Evolutionary conservation across 2,113 vertebrate genomes (phyloP).

Genomic region (Hippolais icterina): DNA sequence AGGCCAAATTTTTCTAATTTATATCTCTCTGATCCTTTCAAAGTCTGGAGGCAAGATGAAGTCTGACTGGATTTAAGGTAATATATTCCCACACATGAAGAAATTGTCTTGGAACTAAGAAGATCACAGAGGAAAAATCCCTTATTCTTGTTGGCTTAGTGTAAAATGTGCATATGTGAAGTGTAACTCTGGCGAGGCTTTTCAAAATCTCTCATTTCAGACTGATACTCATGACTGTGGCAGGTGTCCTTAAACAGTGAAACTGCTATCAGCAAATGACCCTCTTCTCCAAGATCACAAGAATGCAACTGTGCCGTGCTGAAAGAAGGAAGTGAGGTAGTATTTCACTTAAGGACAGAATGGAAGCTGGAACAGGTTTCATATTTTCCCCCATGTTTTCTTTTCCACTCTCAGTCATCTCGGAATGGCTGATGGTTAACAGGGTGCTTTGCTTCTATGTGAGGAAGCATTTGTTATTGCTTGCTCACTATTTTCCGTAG

Average conservation of each 20-base stretch:
- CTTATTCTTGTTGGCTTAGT: not conserved
- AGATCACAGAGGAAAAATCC: not conserved
- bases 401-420: conserved; percentile 14
- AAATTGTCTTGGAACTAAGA: conserved; percentile 8
- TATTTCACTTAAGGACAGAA: not conserved
- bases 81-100: not conserved
- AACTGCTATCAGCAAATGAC: not conserved
- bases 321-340: not conserved
- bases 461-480: conserved; percentile 45
- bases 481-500: conserved; percentile 35
- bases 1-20: conserved; percentile 7
- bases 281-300: not conserved
- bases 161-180: not conserved
- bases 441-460: not conserved
- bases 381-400: not conserved
- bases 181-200: not conserved
- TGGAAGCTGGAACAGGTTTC: not conserved
- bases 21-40: not conserved
- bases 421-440: conserved; percentile 32
- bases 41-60: not conserved
- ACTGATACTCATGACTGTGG: not conserved
- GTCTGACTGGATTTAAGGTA: not conserved
- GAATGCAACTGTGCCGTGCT: not conserved
- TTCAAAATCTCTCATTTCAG: conserved; percentile 7
- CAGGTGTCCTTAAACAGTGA: not conserved